Evolutionary conservation across 2,113 vertebrate species (phyloP).

Genomic region (Hippolais icterina): DNA sequence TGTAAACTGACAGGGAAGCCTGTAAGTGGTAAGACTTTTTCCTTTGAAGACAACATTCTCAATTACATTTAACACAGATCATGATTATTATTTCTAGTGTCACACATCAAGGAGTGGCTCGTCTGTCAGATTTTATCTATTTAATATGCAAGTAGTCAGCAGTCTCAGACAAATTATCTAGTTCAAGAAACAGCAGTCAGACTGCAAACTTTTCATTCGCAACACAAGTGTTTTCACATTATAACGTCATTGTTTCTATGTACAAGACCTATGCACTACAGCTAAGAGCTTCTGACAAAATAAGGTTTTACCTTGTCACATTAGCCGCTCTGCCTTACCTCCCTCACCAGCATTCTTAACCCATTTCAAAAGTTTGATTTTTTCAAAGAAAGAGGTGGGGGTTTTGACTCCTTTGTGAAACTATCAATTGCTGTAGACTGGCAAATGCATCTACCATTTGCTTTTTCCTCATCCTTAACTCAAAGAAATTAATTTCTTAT

Average conservation of each 20-base stretch:
- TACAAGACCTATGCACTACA: background rate
- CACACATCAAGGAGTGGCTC: background rate
- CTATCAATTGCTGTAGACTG: background rate
- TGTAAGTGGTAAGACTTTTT: background rate
- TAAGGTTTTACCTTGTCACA: background rate
- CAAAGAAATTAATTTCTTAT: background rate
- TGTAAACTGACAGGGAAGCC: background rate
- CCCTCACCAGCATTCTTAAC: background rate
- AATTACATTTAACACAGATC: background rate
- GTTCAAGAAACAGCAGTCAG: background rate
- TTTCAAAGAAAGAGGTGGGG: background rate
- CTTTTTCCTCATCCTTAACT: background rate
- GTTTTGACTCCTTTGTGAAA: background rate
- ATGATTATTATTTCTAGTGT: background rate
- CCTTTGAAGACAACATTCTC: background rate
- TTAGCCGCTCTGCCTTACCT: background rate
- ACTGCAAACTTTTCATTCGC: background rate
- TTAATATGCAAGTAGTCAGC: background rate
- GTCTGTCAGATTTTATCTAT: background rate
- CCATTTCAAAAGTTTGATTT: background rate
- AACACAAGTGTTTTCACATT: background rate
- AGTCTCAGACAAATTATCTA: background rate
- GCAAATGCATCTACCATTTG: background rate
- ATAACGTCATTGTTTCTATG: background rate
- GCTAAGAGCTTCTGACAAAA: background rate